Conservation (phyloP, 2,797 vertebrate species). For the Paratrypauchen microcephalus region DNA sequence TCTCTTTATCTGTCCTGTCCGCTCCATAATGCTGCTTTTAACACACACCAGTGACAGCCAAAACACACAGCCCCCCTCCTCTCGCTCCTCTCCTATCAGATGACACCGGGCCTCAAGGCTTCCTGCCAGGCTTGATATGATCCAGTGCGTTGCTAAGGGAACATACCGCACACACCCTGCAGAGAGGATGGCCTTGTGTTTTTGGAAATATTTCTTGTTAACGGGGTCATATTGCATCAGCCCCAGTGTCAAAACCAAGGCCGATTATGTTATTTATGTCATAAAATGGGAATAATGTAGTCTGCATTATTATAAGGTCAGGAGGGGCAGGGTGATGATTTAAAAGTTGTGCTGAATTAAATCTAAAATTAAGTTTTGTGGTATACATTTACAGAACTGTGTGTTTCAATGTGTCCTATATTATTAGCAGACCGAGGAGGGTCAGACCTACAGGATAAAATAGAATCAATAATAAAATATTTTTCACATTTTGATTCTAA, state of each 20-base stretch:
- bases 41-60: slow-evolving; percentile 46
- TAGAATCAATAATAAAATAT: too few relatives aligned
- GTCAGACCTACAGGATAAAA: too few relatives aligned
- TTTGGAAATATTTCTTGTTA: slow-evolving; percentile 45
- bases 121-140: slow-evolving; percentile 68
- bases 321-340: slow-evolving; percentile 12
- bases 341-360: slow-evolving; percentile 6
- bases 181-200: slow-evolving; percentile 30
- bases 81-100: slow-evolving; percentile 59
- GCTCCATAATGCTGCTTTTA: slow-evolving; percentile 34
- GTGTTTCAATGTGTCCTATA: neutral
- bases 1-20: slow-evolving; percentile 51
- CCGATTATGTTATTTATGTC: slow-evolving; percentile 14
- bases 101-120: slow-evolving; percentile 67
- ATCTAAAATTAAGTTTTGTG: neutral
- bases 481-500: too few relatives aligned
- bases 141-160: slow-evolving; percentile 63
- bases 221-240: slow-evolving; percentile 27
- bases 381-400: neutral
- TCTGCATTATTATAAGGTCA: slow-evolving; percentile 22
- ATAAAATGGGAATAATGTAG: neutral
- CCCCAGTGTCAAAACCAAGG: slow-evolving; percentile 13
- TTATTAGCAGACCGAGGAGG: neutral
- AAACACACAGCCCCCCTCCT: slow-evolving; percentile 51
- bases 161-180: slow-evolving; percentile 32